These are phyloP conservation scores for Acomys russatus DNA, from an alignment of 2,797 vertebrate species.

Conservation along the genomic window DNA sequence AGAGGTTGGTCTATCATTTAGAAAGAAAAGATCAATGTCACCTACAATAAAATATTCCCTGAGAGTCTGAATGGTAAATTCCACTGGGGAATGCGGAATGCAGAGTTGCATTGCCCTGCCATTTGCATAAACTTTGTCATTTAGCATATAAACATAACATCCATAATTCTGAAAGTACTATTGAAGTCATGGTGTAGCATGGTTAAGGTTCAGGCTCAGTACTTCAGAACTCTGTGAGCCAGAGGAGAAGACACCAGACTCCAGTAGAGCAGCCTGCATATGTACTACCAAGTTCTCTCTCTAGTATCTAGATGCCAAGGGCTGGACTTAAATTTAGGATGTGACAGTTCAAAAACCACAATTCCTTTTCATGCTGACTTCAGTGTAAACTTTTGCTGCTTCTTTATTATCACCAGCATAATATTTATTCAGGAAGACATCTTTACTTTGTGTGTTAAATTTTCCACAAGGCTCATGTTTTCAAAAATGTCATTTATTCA, in stretches of 20 bases:
- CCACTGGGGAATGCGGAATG: neutral
- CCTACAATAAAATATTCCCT: neutral
- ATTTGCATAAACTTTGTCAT: neutral
- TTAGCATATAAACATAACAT: conserved; percentile 6
- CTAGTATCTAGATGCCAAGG: neutral
- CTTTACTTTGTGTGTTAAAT: neutral
- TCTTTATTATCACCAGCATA: neutral
- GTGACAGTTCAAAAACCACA: neutral
- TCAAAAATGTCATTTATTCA: conserved; percentile 21
- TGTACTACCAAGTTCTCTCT: neutral
- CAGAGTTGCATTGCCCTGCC: neutral
- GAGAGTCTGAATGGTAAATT: neutral
- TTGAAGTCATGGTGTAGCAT: neutral
- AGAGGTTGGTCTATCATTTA: neutral
- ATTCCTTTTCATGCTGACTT: neutral
- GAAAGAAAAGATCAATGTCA: conserved; percentile 41
- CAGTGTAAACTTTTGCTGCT: neutral
- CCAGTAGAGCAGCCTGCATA: accelerated
- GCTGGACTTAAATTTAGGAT: neutral
- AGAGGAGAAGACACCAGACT: neutral
- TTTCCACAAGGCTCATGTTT: neutral
- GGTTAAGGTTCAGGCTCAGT: neutral
- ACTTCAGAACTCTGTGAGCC: neutral
- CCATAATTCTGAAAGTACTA: neutral
- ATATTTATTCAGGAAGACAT: conserved; percentile 5